Evolutionary conservation across 2,888 invertebrate species (phyloP).

Genomic region (Hypena proboscidalis): DNA sequence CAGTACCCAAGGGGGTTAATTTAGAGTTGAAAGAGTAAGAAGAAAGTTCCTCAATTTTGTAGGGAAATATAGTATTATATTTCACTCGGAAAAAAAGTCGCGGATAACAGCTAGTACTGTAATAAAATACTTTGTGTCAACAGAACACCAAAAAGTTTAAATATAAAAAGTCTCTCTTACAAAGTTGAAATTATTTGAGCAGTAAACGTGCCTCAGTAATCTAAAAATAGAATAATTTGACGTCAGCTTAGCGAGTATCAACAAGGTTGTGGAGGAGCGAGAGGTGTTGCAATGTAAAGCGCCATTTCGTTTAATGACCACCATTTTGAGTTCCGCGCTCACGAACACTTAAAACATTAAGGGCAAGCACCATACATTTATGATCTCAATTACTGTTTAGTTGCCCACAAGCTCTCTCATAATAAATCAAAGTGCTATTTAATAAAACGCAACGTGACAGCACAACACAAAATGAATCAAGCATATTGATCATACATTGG

Average conservation of each 20-base stretch:
- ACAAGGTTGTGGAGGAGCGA: conserved; percentile 27
- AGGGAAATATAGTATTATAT: no score
- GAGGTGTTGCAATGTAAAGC: conserved; percentile 56
- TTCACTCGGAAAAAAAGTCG: no score
- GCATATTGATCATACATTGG: no score
- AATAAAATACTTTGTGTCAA: no score
- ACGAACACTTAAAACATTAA: conserved; percentile 51
- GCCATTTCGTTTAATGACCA: conserved; percentile 58
- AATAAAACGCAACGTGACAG: conserved; percentile 1
- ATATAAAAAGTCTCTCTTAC: not conserved
- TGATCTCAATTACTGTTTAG: conserved; percentile 26
- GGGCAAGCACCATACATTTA: conserved; percentile 52
- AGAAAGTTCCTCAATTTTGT: no score
- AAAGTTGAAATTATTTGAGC: not conserved
- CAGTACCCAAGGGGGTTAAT: no score
- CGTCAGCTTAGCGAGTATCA: conserved; percentile 21
- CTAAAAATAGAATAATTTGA: conserved; percentile 10
- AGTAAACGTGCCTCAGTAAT: no score
- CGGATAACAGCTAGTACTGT: no score
- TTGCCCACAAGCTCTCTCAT: conserved; percentile 7
- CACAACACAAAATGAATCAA: no score
- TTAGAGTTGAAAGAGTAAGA: no score
- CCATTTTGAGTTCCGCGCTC: conserved; percentile 55
- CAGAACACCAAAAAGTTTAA: no score
- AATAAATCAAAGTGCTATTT: conserved; percentile 7